These are phyloP conservation scores for Oscheius sp. DNA, from an alignment of 2,888 invertebrate species.

Conservation along the genomic window DNA sequence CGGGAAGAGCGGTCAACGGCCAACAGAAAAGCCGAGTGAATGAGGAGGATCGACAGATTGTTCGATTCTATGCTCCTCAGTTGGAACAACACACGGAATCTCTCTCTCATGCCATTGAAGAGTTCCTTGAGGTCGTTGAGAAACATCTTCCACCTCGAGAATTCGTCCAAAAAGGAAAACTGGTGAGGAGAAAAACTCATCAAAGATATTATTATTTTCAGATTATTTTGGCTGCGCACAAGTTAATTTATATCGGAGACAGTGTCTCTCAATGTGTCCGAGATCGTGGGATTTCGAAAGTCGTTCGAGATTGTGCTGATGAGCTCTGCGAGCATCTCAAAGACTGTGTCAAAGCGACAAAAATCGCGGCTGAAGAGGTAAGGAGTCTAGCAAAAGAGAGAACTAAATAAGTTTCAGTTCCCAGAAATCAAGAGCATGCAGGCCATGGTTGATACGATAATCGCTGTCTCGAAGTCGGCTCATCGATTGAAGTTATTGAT, in stretches of 20 bases:
- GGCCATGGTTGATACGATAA: conserved; percentile 90
- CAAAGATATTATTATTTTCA: conserved; percentile 12
- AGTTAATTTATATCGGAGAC: conserved; percentile 91
- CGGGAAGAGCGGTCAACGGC: conserved; percentile 6
- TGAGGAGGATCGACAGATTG: conserved; percentile 74
- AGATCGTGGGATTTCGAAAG: conserved; percentile 10
- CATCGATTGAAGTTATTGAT: conserved; percentile 78
- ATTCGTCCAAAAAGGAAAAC: conserved; percentile 91
- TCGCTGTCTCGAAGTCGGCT: conserved; percentile 85
- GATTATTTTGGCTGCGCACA: conserved; percentile 84
- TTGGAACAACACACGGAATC: conserved; percentile 85
- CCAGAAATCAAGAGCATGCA: conserved; percentile 89
- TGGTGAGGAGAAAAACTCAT: conserved; percentile 76
- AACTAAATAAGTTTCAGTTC: conserved; percentile 74
- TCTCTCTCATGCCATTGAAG: conserved; percentile 87
- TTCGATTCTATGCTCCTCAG: conserved; percentile 87
- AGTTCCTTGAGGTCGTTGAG: conserved; percentile 88
- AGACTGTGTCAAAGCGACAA: conserved; percentile 85
- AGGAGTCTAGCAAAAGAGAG: too few relatives aligned
- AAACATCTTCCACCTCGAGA: conserved; percentile 90
- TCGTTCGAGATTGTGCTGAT: conserved; percentile 42
- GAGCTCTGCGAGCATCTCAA: conserved; percentile 82
- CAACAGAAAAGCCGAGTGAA: conserved; percentile 24
- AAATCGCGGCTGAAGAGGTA: conserved; percentile 84
- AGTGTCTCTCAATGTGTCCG: conserved; percentile 78